phyloP scores from a whole-genome alignment of 2,888 invertebrate genomes.

The Scaptomyza caliginosa region DNA sequence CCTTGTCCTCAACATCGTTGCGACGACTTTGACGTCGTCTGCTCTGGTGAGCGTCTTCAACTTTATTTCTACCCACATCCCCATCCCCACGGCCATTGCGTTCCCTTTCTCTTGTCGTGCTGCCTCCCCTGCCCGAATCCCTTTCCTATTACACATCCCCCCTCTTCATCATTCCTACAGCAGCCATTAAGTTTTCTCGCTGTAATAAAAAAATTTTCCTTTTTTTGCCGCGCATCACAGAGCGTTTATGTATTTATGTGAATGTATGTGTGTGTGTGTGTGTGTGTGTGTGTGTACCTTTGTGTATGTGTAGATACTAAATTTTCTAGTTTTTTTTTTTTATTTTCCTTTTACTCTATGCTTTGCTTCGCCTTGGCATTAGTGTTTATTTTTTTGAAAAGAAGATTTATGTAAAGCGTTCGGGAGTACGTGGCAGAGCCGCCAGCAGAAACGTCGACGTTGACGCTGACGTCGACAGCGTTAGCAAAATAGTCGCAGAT shows the following conservation, averaged over 20 bases:
- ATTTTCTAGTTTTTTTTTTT: slow-evolving; percentile 78
- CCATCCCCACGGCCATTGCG: slow-evolving; percentile 8
- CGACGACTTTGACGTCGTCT: slow-evolving; percentile 39
- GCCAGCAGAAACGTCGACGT: slow-evolving; percentile 19
- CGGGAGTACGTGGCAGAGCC: slow-evolving; percentile 35
- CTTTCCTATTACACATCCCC: slow-evolving; percentile 24
- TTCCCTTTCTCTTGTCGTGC: slow-evolving; percentile 13
- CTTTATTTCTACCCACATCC: slow-evolving; percentile 11
- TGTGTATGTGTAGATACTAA: slow-evolving; percentile 76
- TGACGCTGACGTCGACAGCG: slow-evolving; percentile 24
- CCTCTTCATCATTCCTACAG: slow-evolving; percentile 59
- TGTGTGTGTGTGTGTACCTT: slow-evolving; percentile 23
- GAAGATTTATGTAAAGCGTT: slow-evolving; percentile 83
- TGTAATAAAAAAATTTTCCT: slow-evolving; percentile 83
- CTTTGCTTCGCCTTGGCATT: slow-evolving; percentile 69
- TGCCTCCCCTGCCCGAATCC: slow-evolving; percentile 4
- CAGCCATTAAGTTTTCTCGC: slow-evolving; percentile 83
- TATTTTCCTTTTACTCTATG: slow-evolving; percentile 52
- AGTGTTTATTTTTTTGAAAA: slow-evolving; percentile 83
- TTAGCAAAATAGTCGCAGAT: slow-evolving; percentile 72
- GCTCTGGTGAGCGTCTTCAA: slow-evolving; percentile 44
- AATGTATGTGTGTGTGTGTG: slow-evolving; percentile 34
- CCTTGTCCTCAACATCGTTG: neutral
- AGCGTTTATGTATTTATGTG: slow-evolving; percentile 40
- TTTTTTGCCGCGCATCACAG: slow-evolving; percentile 60